A percentile compares a stretch with the other conserved stretches of the same genome.
phyloP scores from a whole-genome alignment of 2,113 vertebrate species.

The Callopanchax toddi region DNA sequence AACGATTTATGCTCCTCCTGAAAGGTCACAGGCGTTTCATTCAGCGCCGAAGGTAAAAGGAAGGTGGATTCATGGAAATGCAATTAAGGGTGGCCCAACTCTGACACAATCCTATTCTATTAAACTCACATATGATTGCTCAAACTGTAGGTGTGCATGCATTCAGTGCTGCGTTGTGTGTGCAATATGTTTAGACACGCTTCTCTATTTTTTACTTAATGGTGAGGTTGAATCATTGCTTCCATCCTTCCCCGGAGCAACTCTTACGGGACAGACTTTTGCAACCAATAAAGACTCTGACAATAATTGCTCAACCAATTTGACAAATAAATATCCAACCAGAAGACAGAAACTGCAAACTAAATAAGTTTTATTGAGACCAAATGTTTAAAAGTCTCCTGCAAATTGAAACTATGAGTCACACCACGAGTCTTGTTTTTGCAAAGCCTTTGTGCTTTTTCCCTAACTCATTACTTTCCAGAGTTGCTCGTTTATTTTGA shows the following conservation, averaged over 20 bases:
- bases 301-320: constrained; percentile 31
- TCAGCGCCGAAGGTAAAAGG: constrained; percentile 27
- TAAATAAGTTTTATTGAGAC: constrained; percentile 26
- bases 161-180: not conserved
- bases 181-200: not conserved
- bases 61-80: constrained; percentile 5
- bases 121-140: not conserved
- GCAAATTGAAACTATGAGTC: constrained; percentile 36
- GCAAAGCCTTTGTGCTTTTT: not conserved
- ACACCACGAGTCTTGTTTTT: constrained; percentile 36
- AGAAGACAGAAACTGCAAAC: constrained; percentile 17
- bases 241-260: constrained; percentile 17
- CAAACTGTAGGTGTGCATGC: not conserved
- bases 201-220: constrained; percentile 30
- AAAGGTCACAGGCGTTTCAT: constrained; percentile 31
- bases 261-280: not conserved
- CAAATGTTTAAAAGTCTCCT: constrained; percentile 36
- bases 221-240: constrained; percentile 33
- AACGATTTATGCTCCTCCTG: constrained; percentile 34
- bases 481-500: constrained; percentile 11
- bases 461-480: constrained; percentile 1
- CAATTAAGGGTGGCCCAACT: not conserved
- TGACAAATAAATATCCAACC: constrained; percentile 32
- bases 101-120: not conserved
- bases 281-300: constrained; percentile 16